Evolutionary conservation across 2,888 invertebrate genomes (phyloP), one percentile per base, ranked within the genome.

Genomic region (Melinaea marsaeus): DNA sequence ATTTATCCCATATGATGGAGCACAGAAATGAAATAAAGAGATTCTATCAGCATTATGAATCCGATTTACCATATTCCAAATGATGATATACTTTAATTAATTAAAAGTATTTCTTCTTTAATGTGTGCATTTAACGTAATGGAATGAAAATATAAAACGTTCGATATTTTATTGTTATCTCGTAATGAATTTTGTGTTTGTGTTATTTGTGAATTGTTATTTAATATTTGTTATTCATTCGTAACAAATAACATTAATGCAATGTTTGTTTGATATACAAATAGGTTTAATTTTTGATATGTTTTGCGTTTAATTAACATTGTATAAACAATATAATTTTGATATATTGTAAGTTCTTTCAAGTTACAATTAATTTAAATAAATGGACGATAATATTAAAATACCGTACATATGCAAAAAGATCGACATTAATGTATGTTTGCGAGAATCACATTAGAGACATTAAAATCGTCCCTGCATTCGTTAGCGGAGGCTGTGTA

Each of bases 381-480:
- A 68, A 60, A 67, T 62, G 55, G 55, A 60, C 57, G 37, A 60
- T 37, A 66, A 64, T 69, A 71, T 71, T 74, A 73, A 73, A 74
- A 72, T 69, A 72, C 65, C 72, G 70, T 73, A 72, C 71, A 76
- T 76, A 80, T 76, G 78, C 76, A 78, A 77, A 74, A 75, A 76
- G 72, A 80, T 79, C 80, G 79, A 83, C 78, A 81, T 84, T 81
- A 80, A 83, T 80, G 79, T 83, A 79, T 85, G 72, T 74, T 85
- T 83, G 83, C 87, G 75, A 83, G 85, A 87, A 85, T 82, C 79
- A 85, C 89, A 87, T 88, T 84, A 86, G 82, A 78, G 72, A 80
- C 84, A 87, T 88, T 88, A 88, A 86, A 88, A 87, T 88, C 86
- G 83, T 85, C 84, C 81, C 82, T 84, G 89, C 87, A 89, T 90